phyloP scores from a whole-genome alignment of 2,113 vertebrate species.

The Thunnus maccoyii region DNA sequence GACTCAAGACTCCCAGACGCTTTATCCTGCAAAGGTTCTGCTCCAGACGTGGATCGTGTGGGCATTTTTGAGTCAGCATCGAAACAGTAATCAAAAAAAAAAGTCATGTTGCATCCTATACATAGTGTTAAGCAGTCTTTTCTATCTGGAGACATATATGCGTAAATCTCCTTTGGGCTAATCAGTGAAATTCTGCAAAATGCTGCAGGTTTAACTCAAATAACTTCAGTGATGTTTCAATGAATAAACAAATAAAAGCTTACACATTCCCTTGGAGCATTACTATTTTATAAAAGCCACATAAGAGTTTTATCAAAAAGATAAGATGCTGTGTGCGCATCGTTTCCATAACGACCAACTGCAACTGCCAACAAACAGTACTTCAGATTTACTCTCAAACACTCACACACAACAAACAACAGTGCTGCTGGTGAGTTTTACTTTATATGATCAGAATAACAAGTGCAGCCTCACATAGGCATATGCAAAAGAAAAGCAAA shows the following conservation, averaged over 20 bases:
- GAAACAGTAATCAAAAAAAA: neutral
- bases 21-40: constrained; percentile 14
- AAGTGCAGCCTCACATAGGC: neutral
- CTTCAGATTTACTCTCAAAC: constrained; percentile 20
- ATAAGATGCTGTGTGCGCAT: neutral
- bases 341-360: constrained; percentile 44
- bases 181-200: neutral
- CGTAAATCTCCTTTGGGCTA: neutral
- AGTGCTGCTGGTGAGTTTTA: neutral
- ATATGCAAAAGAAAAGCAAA: no score
- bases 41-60: constrained; percentile 20
- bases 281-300: neutral
- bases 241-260: neutral
- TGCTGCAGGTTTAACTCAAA: no score
- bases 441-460: neutral
- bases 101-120: neutral
- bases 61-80: constrained; percentile 40
- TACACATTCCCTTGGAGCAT: neutral
- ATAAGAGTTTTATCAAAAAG: neutral
- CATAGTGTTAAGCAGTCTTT: neutral
- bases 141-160: neutral
- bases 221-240: no score
- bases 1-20: constrained; percentile 45
- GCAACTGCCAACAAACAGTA: constrained; percentile 19
- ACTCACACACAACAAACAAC: constrained; percentile 19